phyloP scores from a whole-genome alignment of 2,797 vertebrate genomes.

The Silurus lanzhouensis region DNA sequence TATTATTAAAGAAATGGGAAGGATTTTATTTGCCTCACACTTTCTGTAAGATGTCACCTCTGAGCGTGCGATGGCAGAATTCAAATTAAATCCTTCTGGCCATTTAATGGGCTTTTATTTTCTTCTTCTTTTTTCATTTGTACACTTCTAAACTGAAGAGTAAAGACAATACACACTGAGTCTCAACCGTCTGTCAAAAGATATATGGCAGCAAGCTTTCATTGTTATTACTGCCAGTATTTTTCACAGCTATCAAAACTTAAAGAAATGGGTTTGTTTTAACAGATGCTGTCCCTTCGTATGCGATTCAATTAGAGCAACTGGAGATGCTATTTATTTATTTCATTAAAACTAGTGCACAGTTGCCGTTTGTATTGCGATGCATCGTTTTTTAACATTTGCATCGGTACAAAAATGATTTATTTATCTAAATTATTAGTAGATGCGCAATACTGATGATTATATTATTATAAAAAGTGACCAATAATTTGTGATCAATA shows the following conservation, averaged over 20 bases:
- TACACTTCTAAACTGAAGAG: background rate
- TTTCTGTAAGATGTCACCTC: conserved; percentile 34
- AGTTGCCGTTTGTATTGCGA: no score
- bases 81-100: conserved; percentile 34
- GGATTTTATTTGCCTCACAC: conserved; percentile 29
- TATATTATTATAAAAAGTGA: no score
- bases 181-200: background rate
- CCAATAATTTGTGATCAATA: no score
- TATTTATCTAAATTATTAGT: no score
- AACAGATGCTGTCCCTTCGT: background rate
- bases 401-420: no score
- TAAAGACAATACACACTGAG: conserved; percentile 4
- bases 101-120: conserved; percentile 31
- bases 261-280: background rate
- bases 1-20: conserved; percentile 11
- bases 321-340: background rate
- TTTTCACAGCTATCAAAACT: background rate
- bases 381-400: no score
- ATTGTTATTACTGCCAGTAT: background rate
- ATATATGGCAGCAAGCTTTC: background rate
- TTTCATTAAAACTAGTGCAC: background rate
- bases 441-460: no score
- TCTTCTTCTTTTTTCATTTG: background rate
- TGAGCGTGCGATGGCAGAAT: conserved; percentile 11
- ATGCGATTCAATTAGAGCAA: conserved; percentile 3